Evolutionary conservation across 2,888 invertebrate species (phyloP), one percentile per base, ranked within the genome.

Genomic region (Ochropacha duplaris): DNA sequence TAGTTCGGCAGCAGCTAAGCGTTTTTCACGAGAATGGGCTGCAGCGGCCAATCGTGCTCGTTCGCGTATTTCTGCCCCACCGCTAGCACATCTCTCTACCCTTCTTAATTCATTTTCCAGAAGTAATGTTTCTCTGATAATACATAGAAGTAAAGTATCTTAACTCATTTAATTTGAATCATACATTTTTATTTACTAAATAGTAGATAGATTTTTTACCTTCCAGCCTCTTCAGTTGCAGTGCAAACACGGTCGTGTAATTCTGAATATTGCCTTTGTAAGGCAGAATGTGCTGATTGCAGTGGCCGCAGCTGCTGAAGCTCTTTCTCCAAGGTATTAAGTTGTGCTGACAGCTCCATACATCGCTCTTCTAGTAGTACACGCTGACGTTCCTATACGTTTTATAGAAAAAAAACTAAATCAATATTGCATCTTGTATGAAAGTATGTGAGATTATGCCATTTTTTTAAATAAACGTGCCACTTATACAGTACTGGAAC

Each of bases 11-110:
- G 83, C 74, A 1, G 84, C 77, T n/a, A 88, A 78, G 4, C 87
- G 83, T n/a, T 87, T 66, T 56, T 90, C 91, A 4, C 92, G 81
- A n/a, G 84, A 81, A 56, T 91, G 88, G 19, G 90, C 91, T 0
- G 88, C 86, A 39, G 90, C 91, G 0, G 92, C 92, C n/a, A 92
- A 71, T 0, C 91, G 81, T 4, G 92, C 92, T 1, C 92, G 84
- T 62, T 87, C 87, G 0, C 91, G 81, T 50, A 92, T 71, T 68
- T 90, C 90, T 0, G 81, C 69, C 1, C 91, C 92, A 9, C 85
- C 88, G 56, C 82, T 73, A 2, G 87, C 90, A 60, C 87, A 81
- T 9, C 81, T 77, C 62, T 92, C 92, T 19, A 92, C 88, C 63
- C 89, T 76, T 4, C 89, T 83, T 2, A 92, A 69, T 58, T 90